A percentile compares a stretch with the other conserved stretches of the same genome.
These are phyloP conservation scores for Mesoligia furuncula DNA, from an alignment of 2,888 invertebrate species.

Conservation along the genomic window DNA sequence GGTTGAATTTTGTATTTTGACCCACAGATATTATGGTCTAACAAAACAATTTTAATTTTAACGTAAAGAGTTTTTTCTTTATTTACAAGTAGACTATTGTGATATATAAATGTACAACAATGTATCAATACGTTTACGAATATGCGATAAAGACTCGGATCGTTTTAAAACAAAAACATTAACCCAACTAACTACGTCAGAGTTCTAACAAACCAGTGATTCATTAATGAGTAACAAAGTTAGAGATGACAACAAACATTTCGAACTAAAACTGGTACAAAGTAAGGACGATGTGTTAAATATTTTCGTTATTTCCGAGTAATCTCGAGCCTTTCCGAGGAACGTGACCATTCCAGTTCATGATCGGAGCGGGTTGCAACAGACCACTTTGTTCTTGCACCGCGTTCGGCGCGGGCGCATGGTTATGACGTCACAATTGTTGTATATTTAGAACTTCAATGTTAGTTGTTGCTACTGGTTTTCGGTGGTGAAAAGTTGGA, in stretches of 20 bases:
- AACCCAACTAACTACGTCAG: slow-evolving; percentile 15
- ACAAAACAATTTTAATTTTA: background rate
- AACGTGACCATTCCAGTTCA: slow-evolving; percentile 4
- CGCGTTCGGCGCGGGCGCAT: slow-evolving; percentile 15
- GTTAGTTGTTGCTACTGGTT: background rate
- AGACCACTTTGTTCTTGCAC: slow-evolving; percentile 32
- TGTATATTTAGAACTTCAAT: slow-evolving; percentile 32
- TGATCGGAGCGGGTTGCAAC: slow-evolving; percentile 15
- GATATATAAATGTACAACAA: slow-evolving; percentile 3
- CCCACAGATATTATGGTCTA: background rate
- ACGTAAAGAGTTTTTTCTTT: background rate
- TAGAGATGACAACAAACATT: background rate
- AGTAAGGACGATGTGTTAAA: slow-evolving; percentile 7
- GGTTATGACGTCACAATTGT: slow-evolving; percentile 24
- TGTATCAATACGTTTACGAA: background rate
- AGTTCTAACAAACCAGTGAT: slow-evolving; percentile 25
- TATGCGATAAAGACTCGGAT: slow-evolving; percentile 8
- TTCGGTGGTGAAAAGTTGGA: background rate
- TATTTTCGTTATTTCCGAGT: slow-evolving; percentile 22
- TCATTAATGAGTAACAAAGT: slow-evolving; percentile 44
- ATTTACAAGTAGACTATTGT: background rate
- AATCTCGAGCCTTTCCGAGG: slow-evolving; percentile 14
- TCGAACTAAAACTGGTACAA: slow-evolving; percentile 7
- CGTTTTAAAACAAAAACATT: slow-evolving; percentile 31
- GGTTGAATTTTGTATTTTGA: background rate